Conservation (phyloP, 2,113 vertebrate genomes). For the Zapus hudsonius region DNA sequence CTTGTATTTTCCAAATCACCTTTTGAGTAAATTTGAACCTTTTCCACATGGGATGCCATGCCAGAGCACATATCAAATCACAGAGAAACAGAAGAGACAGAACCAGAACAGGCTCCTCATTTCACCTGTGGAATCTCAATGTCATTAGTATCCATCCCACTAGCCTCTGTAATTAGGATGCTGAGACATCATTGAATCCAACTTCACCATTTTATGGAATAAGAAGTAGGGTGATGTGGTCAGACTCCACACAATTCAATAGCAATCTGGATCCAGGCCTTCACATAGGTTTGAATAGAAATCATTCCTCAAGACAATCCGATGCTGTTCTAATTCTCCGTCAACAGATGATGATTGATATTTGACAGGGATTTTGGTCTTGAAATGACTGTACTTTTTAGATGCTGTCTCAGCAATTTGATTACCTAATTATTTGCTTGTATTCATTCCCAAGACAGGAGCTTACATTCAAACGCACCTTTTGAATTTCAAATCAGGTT, state of each 20-base stretch:
- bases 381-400: constrained; percentile 34
- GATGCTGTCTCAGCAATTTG: constrained; percentile 63
- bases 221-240: not conserved
- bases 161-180: not conserved
- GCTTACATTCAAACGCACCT: constrained; percentile 51
- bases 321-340: not conserved
- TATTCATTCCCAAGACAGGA: constrained; percentile 55
- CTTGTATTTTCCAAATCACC: not conserved
- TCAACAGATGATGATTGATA: not conserved
- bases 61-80: not conserved
- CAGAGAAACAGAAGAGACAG: not conserved
- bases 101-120: not conserved
- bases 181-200: not conserved
- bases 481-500: constrained; percentile 62
- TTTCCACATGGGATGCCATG: not conserved
- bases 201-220: not conserved
- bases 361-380: not conserved
- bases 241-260: not conserved
- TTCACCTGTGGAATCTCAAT: not conserved
- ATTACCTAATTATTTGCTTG: constrained; percentile 58
- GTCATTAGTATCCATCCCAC: not conserved
- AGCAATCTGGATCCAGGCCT: not conserved
- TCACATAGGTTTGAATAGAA: not conserved
- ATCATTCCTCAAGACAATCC: not conserved
- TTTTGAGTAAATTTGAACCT: not conserved